These are phyloP conservation scores for Atta colombica DNA, from an alignment of 1,140 invertebrate genomes.

Conservation along the genomic window DNA sequence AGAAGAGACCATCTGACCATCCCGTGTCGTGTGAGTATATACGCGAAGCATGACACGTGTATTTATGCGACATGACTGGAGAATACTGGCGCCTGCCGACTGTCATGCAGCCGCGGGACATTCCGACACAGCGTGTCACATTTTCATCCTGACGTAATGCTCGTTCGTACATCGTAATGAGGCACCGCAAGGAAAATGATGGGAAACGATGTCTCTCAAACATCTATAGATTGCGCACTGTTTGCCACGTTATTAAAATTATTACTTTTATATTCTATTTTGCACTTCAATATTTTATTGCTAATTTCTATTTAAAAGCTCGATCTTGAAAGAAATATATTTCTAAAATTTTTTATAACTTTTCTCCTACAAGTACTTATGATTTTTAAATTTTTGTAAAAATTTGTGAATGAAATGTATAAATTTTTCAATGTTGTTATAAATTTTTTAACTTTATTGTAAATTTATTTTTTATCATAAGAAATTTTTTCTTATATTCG, in stretches of 20 bases:
- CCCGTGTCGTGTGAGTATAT: slow-evolving; percentile 42
- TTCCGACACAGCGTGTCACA: slow-evolving; percentile 38
- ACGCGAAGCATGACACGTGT: slow-evolving; percentile 64
- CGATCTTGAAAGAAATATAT: background rate
- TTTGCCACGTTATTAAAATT: background rate
- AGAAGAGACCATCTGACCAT: slow-evolving; percentile 31
- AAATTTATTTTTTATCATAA: background rate
- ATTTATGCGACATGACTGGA: slow-evolving; percentile 71
- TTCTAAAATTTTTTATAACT: background rate
- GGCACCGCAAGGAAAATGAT: slow-evolving; percentile 8
- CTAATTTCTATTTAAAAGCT: background rate
- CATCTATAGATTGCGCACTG: background rate
- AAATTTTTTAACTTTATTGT: background rate
- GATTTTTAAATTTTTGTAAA: background rate
- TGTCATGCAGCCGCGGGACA: slow-evolving; percentile 59
- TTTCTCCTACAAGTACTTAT: background rate
- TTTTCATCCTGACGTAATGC: slow-evolving; percentile 51
- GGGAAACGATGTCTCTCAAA: background rate
- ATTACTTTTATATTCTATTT: background rate
- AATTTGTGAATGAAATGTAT: background rate
- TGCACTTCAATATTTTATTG: background rate
- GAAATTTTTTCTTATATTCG: background rate
- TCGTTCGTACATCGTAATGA: slow-evolving; percentile 50
- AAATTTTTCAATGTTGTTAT: background rate
- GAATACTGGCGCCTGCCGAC: slow-evolving; percentile 63